Conservation (phyloP, 1,140 invertebrate species). For the Drosophila prosaltans region DNA sequence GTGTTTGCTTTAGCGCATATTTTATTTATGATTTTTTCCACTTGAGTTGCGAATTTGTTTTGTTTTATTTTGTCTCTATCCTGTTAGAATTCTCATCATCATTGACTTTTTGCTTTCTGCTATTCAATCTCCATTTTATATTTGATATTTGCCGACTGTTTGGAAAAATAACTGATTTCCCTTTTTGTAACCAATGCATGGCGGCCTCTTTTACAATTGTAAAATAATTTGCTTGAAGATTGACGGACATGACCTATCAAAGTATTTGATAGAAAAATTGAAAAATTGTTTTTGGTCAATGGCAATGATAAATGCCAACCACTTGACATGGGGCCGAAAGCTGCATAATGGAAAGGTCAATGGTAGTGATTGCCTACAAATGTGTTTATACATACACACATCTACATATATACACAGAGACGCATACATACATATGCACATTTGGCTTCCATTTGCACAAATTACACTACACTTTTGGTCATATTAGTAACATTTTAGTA, state of each 20-base stretch:
- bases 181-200: not conserved
- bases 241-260: slow-evolving; percentile 13
- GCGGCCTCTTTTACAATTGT: not conserved
- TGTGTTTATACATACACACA: not conserved
- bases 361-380: slow-evolving; percentile 10
- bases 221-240: slow-evolving; percentile 6
- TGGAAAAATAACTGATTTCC: slow-evolving; percentile 8
- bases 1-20: slow-evolving; percentile 31
- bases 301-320: slow-evolving; percentile 39
- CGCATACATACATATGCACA: not conserved
- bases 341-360: slow-evolving; percentile 8
- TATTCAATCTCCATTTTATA: slow-evolving; percentile 5
- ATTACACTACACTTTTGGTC: slow-evolving; percentile 47
- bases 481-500: slow-evolving; percentile 41
- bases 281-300: slow-evolving; percentile 20
- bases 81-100: slow-evolving; percentile 40
- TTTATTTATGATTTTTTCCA: slow-evolving; percentile 79
- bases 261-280: slow-evolving; percentile 24
- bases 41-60: slow-evolving; percentile 69
- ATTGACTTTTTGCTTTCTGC: not conserved
- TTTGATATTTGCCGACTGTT: slow-evolving; percentile 16
- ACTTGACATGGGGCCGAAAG: slow-evolving; percentile 32
- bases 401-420: not conserved
- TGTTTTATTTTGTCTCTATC: slow-evolving; percentile 59
- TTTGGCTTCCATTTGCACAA: slow-evolving; percentile 36